Conservation (phyloP, 2,113 vertebrate species). For the Lipotes vexillifer region DNA sequence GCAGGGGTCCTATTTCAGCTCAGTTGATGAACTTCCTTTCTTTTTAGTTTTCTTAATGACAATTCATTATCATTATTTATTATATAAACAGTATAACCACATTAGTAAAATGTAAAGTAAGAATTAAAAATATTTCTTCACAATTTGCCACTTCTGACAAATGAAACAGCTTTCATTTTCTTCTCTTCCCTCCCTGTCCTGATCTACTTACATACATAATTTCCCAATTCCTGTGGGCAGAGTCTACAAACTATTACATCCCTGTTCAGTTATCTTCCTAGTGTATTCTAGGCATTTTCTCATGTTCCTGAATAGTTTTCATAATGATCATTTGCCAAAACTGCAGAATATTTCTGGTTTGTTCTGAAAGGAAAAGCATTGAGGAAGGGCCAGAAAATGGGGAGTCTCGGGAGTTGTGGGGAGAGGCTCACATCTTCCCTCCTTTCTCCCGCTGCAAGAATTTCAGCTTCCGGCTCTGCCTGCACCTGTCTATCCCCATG, state of each 20-base stretch:
- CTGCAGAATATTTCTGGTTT: neutral
- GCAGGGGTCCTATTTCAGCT: neutral
- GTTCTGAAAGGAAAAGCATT: neutral
- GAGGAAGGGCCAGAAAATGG: neutral
- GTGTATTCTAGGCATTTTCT: neutral
- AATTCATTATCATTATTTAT: neutral
- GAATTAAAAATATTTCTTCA: neutral
- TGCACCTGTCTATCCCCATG: constrained; percentile 19
- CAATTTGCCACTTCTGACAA: neutral
- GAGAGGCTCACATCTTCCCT: neutral
- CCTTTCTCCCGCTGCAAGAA: constrained; percentile 20
- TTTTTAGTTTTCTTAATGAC: neutral
- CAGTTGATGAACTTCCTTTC: neutral
- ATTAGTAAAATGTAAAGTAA: neutral
- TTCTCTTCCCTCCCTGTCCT: neutral
- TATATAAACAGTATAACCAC: neutral
- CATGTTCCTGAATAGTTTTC: neutral
- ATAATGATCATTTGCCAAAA: neutral
- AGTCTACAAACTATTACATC: neutral
- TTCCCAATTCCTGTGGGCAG: neutral
- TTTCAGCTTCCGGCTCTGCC: constrained; percentile 3
- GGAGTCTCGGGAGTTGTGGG: neutral
- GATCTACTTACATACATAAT: neutral
- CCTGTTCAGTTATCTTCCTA: neutral
- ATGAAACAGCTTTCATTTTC: neutral